Percentiles rank a stretch among this genome's conserved stretches.
Conservation (phyloP, 2,888 invertebrate genomes). For the Epinotia demarniana region DNA sequence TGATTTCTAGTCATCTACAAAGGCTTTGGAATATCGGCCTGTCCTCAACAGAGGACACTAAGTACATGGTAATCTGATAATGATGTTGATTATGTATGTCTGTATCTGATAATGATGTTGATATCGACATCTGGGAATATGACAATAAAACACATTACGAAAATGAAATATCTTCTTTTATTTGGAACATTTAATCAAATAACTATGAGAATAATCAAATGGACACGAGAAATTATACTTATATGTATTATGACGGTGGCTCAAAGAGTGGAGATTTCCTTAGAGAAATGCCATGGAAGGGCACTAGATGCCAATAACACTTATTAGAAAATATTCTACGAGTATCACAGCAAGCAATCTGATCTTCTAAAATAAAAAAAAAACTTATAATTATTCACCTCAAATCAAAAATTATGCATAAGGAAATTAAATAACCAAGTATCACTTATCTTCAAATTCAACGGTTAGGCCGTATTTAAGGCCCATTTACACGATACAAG, state of each 20-base stretch:
- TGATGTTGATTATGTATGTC: too few species aligned
- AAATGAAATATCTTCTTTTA: background rate
- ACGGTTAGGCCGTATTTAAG: too few species aligned
- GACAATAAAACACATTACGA: background rate
- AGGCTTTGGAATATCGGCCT: too few species aligned
- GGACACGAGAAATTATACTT: background rate
- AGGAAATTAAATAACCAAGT: background rate
- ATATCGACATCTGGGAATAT: background rate
- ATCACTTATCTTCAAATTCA: background rate
- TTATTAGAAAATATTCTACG: background rate
- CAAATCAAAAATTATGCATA: background rate
- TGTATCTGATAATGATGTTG: too few species aligned
- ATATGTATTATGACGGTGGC: background rate
- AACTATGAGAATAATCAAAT: background rate
- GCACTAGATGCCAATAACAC: background rate
- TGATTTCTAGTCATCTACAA: too few species aligned
- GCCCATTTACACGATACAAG: too few species aligned
- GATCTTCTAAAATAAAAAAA: background rate
- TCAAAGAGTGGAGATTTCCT: background rate
- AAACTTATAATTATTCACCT: background rate
- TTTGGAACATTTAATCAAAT: background rate
- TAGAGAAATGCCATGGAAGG: background rate
- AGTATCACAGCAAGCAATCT: constrained; percentile 1
- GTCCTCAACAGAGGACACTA: too few species aligned
- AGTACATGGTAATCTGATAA: too few species aligned